These are phyloP conservation scores for Serinus canaria DNA, from an alignment of 2,113 vertebrate genomes.

Conservation along the genomic window DNA sequence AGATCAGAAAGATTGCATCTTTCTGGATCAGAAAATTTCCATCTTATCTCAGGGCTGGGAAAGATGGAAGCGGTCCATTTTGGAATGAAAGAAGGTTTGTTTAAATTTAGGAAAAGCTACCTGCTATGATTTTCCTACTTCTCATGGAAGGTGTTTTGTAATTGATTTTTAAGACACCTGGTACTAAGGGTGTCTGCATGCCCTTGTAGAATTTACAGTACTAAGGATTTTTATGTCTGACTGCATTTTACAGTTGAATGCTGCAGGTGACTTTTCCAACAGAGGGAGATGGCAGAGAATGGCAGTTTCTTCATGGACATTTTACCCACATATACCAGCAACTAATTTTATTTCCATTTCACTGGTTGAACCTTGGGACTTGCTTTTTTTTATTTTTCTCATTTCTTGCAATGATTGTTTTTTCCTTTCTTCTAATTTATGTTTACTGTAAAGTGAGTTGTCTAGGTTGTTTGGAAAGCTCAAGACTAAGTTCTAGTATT, in stretches of 20 bases:
- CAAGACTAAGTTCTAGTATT: not conserved
- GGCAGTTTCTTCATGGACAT: not conserved
- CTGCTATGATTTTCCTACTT: not conserved
- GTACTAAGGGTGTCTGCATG: not conserved
- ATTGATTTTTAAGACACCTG: not conserved
- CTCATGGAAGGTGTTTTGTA: not conserved
- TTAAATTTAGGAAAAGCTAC: not conserved
- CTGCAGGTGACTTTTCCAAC: not conserved
- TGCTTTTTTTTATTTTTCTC: not conserved
- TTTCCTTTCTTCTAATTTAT: not conserved
- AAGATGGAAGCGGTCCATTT: not conserved
- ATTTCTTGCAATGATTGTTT: not conserved
- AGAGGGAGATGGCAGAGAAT: not conserved
- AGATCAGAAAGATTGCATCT: not conserved
- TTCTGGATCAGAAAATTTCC: not conserved
- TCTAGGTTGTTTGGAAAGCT: not conserved
- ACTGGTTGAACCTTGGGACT: not conserved
- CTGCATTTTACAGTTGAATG: not conserved
- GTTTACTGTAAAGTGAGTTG: not conserved
- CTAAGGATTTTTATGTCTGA: not conserved
- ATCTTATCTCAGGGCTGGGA: not conserved
- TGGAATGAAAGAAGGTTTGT: not conserved
- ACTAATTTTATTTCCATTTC: not conserved
- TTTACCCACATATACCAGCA: not conserved
- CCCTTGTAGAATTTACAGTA: not conserved